Evolutionary conservation across 2,113 vertebrate species (phyloP).

Genomic region (Actenoides lindsayi): DNA sequence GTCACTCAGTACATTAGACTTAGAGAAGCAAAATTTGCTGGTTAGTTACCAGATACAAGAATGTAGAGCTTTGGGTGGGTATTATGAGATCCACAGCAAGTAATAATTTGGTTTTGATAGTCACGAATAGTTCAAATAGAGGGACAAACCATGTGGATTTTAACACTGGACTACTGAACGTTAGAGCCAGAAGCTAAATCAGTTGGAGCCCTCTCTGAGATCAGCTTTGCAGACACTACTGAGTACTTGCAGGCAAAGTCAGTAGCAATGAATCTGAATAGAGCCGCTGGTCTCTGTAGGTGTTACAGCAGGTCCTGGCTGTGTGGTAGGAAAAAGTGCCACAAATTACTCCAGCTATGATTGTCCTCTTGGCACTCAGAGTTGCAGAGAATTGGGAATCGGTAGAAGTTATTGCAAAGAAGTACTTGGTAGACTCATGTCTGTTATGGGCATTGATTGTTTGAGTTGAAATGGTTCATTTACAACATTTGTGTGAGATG

Average conservation of each 20-base stretch:
- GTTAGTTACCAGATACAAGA: neutral
- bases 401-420: neutral
- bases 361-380: rapidly evolving
- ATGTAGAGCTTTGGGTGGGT: neutral
- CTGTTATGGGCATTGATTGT: neutral
- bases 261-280: rapidly evolving
- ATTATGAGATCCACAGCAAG: neutral
- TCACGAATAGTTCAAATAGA: neutral
- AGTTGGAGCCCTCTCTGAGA: neutral
- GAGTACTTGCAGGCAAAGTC: neutral
- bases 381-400: neutral
- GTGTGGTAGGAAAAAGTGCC: neutral
- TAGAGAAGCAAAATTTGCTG: neutral
- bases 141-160: neutral
- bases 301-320: neutral
- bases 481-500: neutral
- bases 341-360: neutral
- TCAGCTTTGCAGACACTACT: neutral
- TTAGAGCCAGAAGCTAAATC: neutral
- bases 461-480: neutral
- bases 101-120: neutral
- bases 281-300: neutral
- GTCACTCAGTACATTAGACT: neutral
- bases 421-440: neutral
- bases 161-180: rapidly evolving